phyloP scores from a whole-genome alignment of 2,113 vertebrate species.

The Alectura lathami region DNA sequence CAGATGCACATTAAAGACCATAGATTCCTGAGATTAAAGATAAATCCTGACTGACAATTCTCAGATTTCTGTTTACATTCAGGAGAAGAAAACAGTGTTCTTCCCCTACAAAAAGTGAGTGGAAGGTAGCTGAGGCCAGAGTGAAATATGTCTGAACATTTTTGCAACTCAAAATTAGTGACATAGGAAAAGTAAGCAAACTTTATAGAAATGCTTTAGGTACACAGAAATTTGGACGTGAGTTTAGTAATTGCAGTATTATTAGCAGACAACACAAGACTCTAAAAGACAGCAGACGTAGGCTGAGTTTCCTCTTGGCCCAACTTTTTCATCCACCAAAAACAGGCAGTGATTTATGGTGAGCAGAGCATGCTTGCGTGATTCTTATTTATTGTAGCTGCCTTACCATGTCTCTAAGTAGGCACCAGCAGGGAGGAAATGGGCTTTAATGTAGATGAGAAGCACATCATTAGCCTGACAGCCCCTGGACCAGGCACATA shows the following conservation, averaged over 20 bases:
- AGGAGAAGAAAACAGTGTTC: background rate
- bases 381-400: constrained; percentile 23
- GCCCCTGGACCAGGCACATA: background rate
- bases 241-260: background rate
- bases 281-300: background rate
- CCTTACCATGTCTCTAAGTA: background rate
- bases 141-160: background rate
- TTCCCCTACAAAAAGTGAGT: background rate
- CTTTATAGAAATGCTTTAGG: background rate
- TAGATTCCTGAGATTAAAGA: background rate
- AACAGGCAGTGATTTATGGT: background rate
- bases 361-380: background rate
- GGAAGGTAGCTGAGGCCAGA: background rate
- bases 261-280: background rate
- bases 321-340: background rate
- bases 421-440: constrained; percentile 29
- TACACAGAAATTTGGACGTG: background rate
- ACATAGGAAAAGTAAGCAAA: background rate
- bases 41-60: background rate
- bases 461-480: constrained; percentile 23
- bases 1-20: background rate
- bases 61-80: background rate
- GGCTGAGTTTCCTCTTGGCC: background rate
- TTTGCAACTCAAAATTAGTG: background rate
- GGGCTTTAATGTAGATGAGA: constrained; percentile 17